phyloP scores from a whole-genome alignment of 2,113 vertebrate genomes.

The Eudyptes chrysolophus region DNA sequence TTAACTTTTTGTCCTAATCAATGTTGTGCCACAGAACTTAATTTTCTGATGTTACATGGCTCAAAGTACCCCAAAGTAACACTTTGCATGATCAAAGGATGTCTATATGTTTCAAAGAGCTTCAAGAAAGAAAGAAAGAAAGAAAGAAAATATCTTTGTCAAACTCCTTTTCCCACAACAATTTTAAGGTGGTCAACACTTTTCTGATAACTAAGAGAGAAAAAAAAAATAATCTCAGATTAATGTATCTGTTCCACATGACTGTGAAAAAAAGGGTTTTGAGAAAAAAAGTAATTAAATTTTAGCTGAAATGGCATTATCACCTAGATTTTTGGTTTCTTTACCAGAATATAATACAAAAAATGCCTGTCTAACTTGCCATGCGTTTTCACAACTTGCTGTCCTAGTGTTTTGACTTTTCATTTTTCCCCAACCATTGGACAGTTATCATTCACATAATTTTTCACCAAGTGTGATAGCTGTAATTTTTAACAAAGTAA shows the following conservation, averaged over 20 bases:
- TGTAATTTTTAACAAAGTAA: background rate
- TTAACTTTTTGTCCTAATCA: background rate
- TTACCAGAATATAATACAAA: background rate
- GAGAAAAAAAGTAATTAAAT: background rate
- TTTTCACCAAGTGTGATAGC: background rate
- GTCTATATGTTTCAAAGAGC: background rate
- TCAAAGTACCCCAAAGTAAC: background rate
- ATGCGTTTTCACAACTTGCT: background rate
- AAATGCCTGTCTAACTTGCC: background rate
- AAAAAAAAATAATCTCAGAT: background rate
- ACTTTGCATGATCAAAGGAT: background rate
- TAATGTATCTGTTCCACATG: background rate
- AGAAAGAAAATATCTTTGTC: background rate
- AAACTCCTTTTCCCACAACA: background rate
- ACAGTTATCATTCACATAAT: background rate
- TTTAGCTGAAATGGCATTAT: background rate
- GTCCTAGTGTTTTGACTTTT: background rate
- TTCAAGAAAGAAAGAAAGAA: no score
- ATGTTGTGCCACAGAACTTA: background rate
- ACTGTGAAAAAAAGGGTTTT: background rate
- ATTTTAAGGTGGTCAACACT: background rate
- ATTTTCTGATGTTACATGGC: background rate
- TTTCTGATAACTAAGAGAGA: background rate
- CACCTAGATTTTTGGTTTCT: background rate
- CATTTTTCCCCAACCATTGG: background rate